These are phyloP conservation scores for Erethizon dorsatum DNA, from an alignment of 2,797 vertebrate species.

Conservation along the genomic window DNA sequence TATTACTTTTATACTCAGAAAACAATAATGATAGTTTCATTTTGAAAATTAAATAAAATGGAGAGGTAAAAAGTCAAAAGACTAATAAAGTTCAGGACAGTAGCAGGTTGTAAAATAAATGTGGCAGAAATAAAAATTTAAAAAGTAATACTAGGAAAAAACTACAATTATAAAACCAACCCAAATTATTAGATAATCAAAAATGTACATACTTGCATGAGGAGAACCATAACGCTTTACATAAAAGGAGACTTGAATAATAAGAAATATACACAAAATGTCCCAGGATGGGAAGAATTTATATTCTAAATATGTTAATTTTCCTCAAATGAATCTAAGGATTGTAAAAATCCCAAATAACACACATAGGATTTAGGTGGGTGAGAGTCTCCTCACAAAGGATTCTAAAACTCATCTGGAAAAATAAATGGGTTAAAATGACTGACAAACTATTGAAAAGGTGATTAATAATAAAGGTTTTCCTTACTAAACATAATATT, in stretches of 20 bases:
- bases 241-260: background rate
- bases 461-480: background rate
- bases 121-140: conserved; percentile 48
- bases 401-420: background rate
- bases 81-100: background rate
- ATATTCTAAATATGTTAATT: background rate
- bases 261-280: background rate
- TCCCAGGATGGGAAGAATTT: background rate
- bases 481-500: background rate
- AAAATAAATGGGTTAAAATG: conserved; percentile 8
- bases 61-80: conserved; percentile 27
- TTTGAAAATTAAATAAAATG: conserved; percentile 72
- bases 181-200: conserved; percentile 46
- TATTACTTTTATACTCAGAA: conserved; percentile 65
- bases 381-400: background rate
- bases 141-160: conserved; percentile 50
- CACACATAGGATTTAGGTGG: background rate
- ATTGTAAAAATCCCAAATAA: background rate
- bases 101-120: conserved; percentile 7
- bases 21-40: conserved; percentile 24
- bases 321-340: background rate
- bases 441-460: background rate
- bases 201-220: background rate
- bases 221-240: background rate
- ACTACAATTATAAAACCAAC: conserved; percentile 37